Percentiles rank a stretch among this genome's conserved stretches.
Conservation (phyloP, 2,797 vertebrate species). For the Numenius phaeopus region DNA sequence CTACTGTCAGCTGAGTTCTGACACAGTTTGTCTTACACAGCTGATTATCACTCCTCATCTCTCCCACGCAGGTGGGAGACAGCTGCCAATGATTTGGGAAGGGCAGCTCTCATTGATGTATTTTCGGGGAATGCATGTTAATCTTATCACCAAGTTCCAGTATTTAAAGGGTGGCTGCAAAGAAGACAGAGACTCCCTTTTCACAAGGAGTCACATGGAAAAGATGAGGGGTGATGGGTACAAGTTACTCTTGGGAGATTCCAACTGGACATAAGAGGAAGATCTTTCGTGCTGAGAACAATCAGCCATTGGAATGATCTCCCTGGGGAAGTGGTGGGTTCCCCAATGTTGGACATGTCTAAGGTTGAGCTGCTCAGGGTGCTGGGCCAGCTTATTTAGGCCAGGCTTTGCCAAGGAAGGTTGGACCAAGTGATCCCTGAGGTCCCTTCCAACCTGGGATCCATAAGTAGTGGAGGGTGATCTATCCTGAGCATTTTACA, state of each 20-base stretch:
- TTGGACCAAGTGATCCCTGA: not conserved
- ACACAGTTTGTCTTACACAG: not conserved
- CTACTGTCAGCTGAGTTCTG: not conserved
- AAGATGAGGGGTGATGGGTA: not conserved
- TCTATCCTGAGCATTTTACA: not conserved
- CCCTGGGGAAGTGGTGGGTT: not conserved
- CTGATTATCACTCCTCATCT: not conserved
- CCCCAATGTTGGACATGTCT: not conserved
- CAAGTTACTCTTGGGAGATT: not conserved
- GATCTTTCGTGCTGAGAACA: not conserved
- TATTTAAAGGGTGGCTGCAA: not conserved
- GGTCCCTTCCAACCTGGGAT: not conserved
- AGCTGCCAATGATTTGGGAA: not conserved
- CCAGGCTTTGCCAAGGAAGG: not conserved
- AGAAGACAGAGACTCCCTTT: not conserved
- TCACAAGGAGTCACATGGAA: not conserved
- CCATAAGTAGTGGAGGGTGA: not conserved
- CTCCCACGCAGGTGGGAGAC: rapidly evolving
- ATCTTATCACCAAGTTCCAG: not conserved
- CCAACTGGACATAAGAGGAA: not conserved
- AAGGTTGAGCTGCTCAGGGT: not conserved
- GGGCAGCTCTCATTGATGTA: rapidly evolving
- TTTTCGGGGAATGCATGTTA: not conserved
- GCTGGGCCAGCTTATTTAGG: not conserved
- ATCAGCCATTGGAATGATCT: not conserved